Evolutionary conservation across 1,140 invertebrate genomes (phyloP), one percentile per base, ranked within the genome.

Genomic region (Pogonus chalceus): DNA sequence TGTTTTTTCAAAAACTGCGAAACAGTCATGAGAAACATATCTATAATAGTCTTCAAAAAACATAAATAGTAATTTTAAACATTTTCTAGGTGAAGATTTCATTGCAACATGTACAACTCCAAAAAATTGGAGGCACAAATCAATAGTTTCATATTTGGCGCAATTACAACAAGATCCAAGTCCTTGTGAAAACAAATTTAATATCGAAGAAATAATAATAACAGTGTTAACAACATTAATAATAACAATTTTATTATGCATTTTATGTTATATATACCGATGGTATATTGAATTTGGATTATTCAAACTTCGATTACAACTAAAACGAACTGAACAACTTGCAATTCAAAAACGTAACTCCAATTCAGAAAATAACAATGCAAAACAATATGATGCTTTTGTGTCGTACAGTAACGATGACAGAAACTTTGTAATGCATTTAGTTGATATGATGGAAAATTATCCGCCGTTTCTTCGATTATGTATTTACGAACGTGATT

Each of bases 401-500:
- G 75, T 85, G 1, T 82, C 79, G 0, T 84, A 84, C 61, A 79
- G 78, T 57, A 76, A 72, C 51, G 75, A 81, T 57, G 81, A 85
- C 57, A 68, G 75, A 54, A 69, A 76, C 31, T 83, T 81, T 63
- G 77, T 84, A 2, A 61, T 76, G 1, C 65, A 75, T 20, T 68
- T 84, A 58, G 71, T 82, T 21, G 63, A 66, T 4, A 71, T 76
- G 54, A 58, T 85, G 43, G 82, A 84, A 63, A 69, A 72, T 2
- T 60, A 69, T 23, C 69, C 76, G 2, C 74, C 77, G 1, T 70
- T 70, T 60, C 71, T 79, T 20, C 77, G 75, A 57, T 64, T 84
- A 1, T 84, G 81, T 63, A 73, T 85, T 2, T 82, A 80, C 58
- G 79, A 82, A 56, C 68, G 82, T 51, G 81, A 85, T 64, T 84